phyloP scores from a whole-genome alignment of 2,888 invertebrate genomes.

The Cantharis flavilabris region DNA sequence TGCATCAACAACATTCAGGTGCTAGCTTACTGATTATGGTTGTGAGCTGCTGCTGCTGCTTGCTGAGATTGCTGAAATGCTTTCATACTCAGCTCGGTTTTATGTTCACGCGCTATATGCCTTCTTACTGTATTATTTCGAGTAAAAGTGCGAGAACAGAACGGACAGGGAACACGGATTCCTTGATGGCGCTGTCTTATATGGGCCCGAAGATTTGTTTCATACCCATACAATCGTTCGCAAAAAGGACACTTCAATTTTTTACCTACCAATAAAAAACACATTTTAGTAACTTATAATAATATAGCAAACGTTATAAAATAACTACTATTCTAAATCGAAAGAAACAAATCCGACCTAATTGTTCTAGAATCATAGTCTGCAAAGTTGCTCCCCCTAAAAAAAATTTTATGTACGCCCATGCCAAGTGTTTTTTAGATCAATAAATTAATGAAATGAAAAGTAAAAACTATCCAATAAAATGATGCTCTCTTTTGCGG shows the following conservation, averaged over 20 bases:
- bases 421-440: too few relatives aligned
- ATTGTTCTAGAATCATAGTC: too few relatives aligned
- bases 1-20: constrained; percentile 35
- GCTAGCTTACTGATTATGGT: constrained; percentile 65
- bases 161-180: constrained; percentile 88
- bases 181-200: constrained; percentile 91
- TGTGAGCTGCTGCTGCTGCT: constrained; percentile 57
- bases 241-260: constrained; percentile 92
- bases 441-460: too few relatives aligned
- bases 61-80: constrained; percentile 64
- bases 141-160: constrained; percentile 88
- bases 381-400: too few relatives aligned
- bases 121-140: constrained; percentile 90
- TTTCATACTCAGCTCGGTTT: constrained; percentile 72
- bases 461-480: too few relatives aligned
- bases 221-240: constrained; percentile 90
- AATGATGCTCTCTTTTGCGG: too few relatives aligned
- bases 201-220: constrained; percentile 89
- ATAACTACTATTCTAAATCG: too few relatives aligned
- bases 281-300: constrained; percentile 8
- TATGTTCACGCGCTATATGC: constrained; percentile 89
- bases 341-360: too few relatives aligned
- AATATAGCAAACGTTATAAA: not conserved
- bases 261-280: constrained; percentile 66
- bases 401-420: too few relatives aligned